Evolutionary conservation across 2,113 vertebrate genomes (phyloP).

Genomic region (Pipra filicauda): DNA sequence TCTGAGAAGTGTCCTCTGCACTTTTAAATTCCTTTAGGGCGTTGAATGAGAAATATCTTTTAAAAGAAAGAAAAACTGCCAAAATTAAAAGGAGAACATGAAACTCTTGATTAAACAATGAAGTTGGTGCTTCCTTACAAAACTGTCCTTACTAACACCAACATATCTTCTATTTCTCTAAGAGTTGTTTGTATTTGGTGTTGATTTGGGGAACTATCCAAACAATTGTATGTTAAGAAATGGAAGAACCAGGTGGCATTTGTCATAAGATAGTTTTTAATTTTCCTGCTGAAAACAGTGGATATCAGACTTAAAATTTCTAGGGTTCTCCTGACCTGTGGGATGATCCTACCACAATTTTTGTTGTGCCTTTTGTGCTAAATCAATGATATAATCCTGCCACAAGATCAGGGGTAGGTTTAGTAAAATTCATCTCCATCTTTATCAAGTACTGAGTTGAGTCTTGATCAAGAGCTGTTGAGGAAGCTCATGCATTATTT

Average conservation of each 20-base stretch:
- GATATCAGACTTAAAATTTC: background rate
- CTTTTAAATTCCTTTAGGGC: background rate
- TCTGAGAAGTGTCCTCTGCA: background rate
- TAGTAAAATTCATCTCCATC: background rate
- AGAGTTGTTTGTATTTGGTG: background rate
- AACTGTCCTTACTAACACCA: background rate
- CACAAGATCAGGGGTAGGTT: background rate
- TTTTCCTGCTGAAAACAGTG: background rate
- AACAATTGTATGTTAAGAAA: background rate
- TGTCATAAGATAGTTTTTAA: background rate
- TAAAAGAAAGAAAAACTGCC: background rate
- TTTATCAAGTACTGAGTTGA: background rate
- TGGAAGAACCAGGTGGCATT: background rate
- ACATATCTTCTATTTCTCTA: background rate
- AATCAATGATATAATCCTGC: background rate
- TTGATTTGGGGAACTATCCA: background rate
- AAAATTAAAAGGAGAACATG: background rate
- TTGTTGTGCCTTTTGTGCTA: background rate
- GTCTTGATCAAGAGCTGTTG: background rate
- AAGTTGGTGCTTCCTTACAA: background rate
- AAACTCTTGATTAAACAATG: background rate
- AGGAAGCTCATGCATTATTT: background rate
- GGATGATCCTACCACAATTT: background rate
- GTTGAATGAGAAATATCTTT: background rate
- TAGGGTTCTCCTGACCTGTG: background rate